Evolutionary conservation across 2,888 invertebrate genomes (phyloP).

Genomic region (Campaea margaritaria): DNA sequence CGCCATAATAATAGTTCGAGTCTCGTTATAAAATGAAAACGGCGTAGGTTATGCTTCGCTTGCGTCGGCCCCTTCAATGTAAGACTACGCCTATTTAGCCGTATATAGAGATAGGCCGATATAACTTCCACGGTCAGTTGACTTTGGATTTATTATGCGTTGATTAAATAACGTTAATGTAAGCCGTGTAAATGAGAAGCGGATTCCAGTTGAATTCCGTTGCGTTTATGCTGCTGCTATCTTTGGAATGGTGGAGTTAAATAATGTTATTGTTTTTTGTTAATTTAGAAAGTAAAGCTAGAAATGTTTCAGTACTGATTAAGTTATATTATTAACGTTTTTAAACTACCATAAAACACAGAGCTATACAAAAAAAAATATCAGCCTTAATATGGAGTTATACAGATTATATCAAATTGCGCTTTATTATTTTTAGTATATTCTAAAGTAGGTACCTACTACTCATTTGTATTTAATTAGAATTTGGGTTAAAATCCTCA

Average conservation of each 20-base stretch:
- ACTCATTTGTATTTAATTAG: too few relatives aligned
- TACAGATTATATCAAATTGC: too few relatives aligned
- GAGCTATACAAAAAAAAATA: too few relatives aligned
- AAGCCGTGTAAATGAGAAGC: slow-evolving; percentile 36
- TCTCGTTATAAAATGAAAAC: slow-evolving; percentile 81
- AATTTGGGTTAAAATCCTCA: too few relatives aligned
- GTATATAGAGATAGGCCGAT: slow-evolving; percentile 55
- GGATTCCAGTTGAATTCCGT: slow-evolving; percentile 30
- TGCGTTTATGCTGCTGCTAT: slow-evolving; percentile 2
- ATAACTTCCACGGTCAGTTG: slow-evolving; percentile 57
- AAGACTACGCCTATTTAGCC: slow-evolving; percentile 71
- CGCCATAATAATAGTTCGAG: slow-evolving; percentile 79
- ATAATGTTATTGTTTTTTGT: not conserved
- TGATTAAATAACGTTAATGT: slow-evolving; percentile 39
- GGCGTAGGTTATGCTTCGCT: slow-evolving; percentile 76
- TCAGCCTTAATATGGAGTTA: too few relatives aligned
- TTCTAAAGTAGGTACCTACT: too few relatives aligned
- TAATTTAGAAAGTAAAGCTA: not conserved
- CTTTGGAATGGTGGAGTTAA: slow-evolving; percentile 5
- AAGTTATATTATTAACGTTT: not conserved
- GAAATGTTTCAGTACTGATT: not conserved
- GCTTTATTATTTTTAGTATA: too few relatives aligned
- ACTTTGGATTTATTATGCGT: slow-evolving; percentile 44
- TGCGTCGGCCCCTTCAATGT: slow-evolving; percentile 61
- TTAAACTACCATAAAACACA: too few relatives aligned